phyloP scores from a whole-genome alignment of 2,888 invertebrate species.

The Agrochola lota region DNA sequence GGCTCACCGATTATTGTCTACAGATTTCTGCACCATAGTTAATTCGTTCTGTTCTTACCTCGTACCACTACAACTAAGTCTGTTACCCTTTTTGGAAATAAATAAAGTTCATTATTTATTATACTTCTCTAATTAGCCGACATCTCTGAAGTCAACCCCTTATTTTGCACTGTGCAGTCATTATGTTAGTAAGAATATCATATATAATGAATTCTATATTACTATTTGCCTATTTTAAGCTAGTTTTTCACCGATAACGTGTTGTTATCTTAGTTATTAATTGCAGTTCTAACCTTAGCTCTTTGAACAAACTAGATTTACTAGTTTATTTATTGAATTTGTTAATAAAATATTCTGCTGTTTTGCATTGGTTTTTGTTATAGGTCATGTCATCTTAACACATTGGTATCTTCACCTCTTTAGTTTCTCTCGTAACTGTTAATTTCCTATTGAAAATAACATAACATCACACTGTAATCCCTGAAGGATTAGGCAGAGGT shows the following conservation, averaged over 20 bases:
- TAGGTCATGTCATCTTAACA: background rate
- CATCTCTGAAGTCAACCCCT: background rate
- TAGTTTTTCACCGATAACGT: slow-evolving; percentile 17
- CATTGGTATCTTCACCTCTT: background rate
- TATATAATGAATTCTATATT: background rate
- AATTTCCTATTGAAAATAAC: background rate
- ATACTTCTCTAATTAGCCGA: background rate
- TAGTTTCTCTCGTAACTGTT: background rate
- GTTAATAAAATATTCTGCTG: background rate
- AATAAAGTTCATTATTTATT: too few species aligned
- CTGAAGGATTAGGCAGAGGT: too few species aligned
- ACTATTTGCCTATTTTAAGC: background rate
- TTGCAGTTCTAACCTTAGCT: slow-evolving; percentile 44
- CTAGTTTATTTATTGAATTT: background rate
- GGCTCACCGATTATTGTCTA: too few species aligned
- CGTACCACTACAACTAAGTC: too few species aligned
- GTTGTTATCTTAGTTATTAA: slow-evolving; percentile 23
- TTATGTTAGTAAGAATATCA: background rate
- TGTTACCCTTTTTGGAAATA: too few species aligned
- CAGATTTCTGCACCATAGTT: too few species aligned
- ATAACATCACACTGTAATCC: too few species aligned
- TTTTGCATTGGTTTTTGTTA: background rate
- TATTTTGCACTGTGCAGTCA: background rate
- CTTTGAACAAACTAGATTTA: slow-evolving; percentile 37
- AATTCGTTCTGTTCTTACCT: too few species aligned